Evolutionary conservation across 2,797 vertebrate genomes (phyloP), one percentile per base, ranked within the genome.

Genomic region (Clarias platycephalus): DNA sequence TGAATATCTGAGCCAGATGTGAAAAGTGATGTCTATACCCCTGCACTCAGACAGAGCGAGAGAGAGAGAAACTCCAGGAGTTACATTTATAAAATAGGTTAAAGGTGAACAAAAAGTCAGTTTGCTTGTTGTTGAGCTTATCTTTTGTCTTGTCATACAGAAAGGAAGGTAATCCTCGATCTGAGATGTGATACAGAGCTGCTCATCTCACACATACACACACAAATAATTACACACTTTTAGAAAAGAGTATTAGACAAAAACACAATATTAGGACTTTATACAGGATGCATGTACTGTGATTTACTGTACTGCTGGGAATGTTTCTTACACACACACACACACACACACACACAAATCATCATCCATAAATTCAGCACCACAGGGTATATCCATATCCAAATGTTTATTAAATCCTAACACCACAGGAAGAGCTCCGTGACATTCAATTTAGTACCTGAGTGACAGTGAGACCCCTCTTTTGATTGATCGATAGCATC

Each of bases 401-500:
- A 80, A 83, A 80, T 26, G 7, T 9, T 75, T 86, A 71, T 13
- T 40, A 22, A 75, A 60, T 37, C 34, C 20, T 5, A 28, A 74
- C 71, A 55, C 71, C 72, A 40, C 76, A 53, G 53, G 44, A 76
- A 78, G 28, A 75, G 71, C 71, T 40, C 62, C 4, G 49, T 70
- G 83, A 49, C 49, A 85, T 85, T 83, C 63, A 49, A 81, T 87
- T 81, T 57, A 79, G 49, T 40, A 53, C 78, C 81, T 75, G 78
- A 85, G 81, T 24, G 82, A 85, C 84, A 55, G 64, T 20, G 0
- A 55, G 70, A 78, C 68, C 7, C 44, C 10, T 49, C 6, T 71
- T 74, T 64, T 80, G 90, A 91, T 91, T 91, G 93, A 93, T 92
- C 85, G 90, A 93, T 92, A 87, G 55, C 84, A 85, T 86, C 88